Evolutionary conservation across 2,797 vertebrate species (phyloP), one percentile per base, ranked within the genome.

Genomic region (Micromesistius poutassou): DNA sequence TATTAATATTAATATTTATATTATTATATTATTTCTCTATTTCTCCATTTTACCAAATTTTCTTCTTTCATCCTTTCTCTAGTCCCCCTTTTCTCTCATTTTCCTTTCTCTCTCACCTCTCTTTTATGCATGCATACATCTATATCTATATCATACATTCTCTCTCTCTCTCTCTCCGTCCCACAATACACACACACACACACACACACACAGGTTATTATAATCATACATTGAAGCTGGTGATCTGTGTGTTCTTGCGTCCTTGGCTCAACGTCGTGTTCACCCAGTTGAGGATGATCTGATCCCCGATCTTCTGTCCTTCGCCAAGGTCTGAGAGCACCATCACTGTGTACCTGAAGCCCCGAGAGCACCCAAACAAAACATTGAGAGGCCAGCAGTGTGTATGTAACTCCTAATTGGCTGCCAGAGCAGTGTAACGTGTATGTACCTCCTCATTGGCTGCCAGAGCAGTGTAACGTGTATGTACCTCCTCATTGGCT

Each of bases 251-350:
- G 50, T 91, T 90, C 88, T 98, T 99, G 35, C 82, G 81, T 87
- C 95, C 95, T 79, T 89, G 81, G 88, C 89, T 89, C 87, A 99
- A 93, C 30, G 95, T 97, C 81, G 90, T 91, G 93, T 99, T 99
- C 85, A 99, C 97, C 98, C 98, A 99, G 78, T 91, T 89, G 84
- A 99, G 94, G 86, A 99, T 98, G 82, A 96, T 88, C 75, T 96
- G 95, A 92, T 99, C 98, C 76, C 90, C 96, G 72, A 98, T 94
- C 92, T 94, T 98, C 82, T 96, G 96, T 1, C 97, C 97, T 1
- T 96, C 95, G 74, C 97, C 98, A 81, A 98, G 94, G 87, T 97
- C 95, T 0, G 95, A 98, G 22, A 99, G 86, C 75, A 99, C 96
- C 75, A 94, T 94, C 89, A 98, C 46, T 40, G 97, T 97, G 87